Evolutionary conservation across 2,888 invertebrate genomes (phyloP).

Genomic region (Cryptus armator): DNA sequence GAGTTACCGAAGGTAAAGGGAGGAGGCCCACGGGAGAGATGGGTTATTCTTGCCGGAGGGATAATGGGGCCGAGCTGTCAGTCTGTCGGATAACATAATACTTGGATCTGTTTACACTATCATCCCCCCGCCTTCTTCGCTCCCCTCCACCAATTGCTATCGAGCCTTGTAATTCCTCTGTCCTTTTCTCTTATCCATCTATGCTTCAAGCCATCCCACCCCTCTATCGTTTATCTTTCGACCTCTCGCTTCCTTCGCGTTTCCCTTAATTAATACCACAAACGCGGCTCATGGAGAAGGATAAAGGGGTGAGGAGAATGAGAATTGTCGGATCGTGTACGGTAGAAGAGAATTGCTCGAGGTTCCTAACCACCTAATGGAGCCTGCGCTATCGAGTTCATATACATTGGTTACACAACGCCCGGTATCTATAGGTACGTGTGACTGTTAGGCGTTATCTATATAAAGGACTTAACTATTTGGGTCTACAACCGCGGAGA

Average conservation of each 20-base stretch:
- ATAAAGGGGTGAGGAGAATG: constrained; percentile 46
- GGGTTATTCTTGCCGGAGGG: constrained; percentile 77
- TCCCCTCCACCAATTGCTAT: constrained; percentile 61
- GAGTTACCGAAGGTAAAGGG: constrained; percentile 75
- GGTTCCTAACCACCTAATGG: constrained; percentile 75
- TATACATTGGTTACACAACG: constrained; percentile 70
- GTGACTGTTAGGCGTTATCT: not conserved
- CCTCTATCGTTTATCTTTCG: constrained; percentile 31
- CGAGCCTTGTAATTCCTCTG: constrained; percentile 44
- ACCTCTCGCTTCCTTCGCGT: constrained; percentile 69
- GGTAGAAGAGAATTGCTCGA: constrained; percentile 60
- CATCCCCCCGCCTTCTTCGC: constrained; percentile 5
- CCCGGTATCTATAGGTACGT: constrained; percentile 11
- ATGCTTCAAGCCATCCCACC: not conserved
- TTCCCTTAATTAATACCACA: constrained; percentile 79
- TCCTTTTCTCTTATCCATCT: constrained; percentile 14
- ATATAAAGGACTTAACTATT: not conserved
- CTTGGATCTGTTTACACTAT: constrained; percentile 79
- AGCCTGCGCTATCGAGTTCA: constrained; percentile 74
- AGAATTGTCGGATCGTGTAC: constrained; percentile 54
- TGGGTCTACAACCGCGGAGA: not conserved
- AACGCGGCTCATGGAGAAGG: constrained; percentile 61
- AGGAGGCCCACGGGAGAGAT: constrained; percentile 36
- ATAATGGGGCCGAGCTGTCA: constrained; percentile 79
- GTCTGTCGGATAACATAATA: constrained; percentile 80